Evolutionary conservation across 2,888 invertebrate species (phyloP), one percentile per base, ranked within the genome.

Genomic region (Sylvicola cinctus): DNA sequence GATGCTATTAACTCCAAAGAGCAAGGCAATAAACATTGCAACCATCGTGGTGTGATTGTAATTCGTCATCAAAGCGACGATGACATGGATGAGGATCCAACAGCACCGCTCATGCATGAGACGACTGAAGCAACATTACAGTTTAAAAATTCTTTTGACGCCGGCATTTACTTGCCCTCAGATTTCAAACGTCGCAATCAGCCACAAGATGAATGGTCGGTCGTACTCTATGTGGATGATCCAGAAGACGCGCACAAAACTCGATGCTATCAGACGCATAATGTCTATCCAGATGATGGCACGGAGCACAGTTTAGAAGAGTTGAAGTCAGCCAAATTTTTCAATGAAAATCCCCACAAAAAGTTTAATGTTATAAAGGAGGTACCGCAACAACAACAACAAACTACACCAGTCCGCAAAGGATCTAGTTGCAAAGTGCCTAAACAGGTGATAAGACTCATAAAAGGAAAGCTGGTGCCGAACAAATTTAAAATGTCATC

Each of bases 231-330:
- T 27, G 39, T 58, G 2, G 58, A 58, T 31, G 58, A 58, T 38
- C 55, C 58, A 1, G 51, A 47, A 15, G 58, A 58, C 43, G 51
- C 54, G 3, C 49, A 50, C 34, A 50, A 49, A n/a, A 40, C 47
- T 6, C 58, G 58, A 35, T 49, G 50, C 30, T 58, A 58, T 46
- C 49, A 50, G 27, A 56, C 57, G 38, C 40, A 48, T 15, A 23
- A 47, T 7, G 55, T 58, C 0, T 58, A 58, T 42, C 56, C 58
- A 1, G 53, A 51, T 3, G 46, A 49, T 3, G 50, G 48, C 8
- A 42, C 46, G 3, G 58, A 58, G 39, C 55, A 49, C 33, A 55
- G 58, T 39, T 53, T 58, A 0, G 58, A 58, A 37, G 58, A 58
- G 38, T 43, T 58, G 26, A 43, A 50, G 16, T 48, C n/a, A 16